Evolutionary conservation across 2,888 invertebrate genomes (phyloP).

Genomic region (Pseudococcus jackbeardsleyi): DNA sequence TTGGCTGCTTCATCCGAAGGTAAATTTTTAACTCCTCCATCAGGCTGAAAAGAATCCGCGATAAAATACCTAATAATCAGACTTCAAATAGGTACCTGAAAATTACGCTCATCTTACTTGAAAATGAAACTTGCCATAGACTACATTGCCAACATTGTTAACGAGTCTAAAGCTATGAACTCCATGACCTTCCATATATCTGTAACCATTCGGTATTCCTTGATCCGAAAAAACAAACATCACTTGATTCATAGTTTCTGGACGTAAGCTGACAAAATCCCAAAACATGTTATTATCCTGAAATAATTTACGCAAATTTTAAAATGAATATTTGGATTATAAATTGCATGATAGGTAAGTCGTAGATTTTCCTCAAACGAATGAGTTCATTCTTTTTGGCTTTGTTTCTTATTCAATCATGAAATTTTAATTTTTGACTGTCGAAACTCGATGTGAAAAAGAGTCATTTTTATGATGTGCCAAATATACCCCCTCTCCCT

Average conservation of each 20-base stretch:
- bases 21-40: slow-evolving; percentile 90
- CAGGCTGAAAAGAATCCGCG: slow-evolving; percentile 73
- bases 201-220: slow-evolving; percentile 92
- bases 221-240: slow-evolving; percentile 90
- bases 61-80: no score
- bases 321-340: neutral
- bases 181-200: slow-evolving; percentile 96
- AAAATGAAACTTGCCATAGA: slow-evolving; percentile 94
- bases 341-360: no score
- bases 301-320: neutral
- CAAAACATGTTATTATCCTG: slow-evolving; percentile 89
- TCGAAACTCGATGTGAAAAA: no score
- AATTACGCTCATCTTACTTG: slow-evolving; percentile 73
- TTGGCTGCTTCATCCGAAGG: slow-evolving; percentile 78
- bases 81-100: no score
- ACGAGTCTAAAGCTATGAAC: slow-evolving; percentile 94
- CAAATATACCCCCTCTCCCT: no score
- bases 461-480: no score
- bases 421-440: no score
- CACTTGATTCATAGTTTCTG: slow-evolving; percentile 88
- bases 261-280: slow-evolving; percentile 89
- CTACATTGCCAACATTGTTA: slow-evolving; percentile 78
- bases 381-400: no score
- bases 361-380: no score
- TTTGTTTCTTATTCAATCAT: no score